Base-by-base conservation (phyloP, 64 coral and sea anemone genomes). In the Hydrozoanthus tunicans region DNA sequence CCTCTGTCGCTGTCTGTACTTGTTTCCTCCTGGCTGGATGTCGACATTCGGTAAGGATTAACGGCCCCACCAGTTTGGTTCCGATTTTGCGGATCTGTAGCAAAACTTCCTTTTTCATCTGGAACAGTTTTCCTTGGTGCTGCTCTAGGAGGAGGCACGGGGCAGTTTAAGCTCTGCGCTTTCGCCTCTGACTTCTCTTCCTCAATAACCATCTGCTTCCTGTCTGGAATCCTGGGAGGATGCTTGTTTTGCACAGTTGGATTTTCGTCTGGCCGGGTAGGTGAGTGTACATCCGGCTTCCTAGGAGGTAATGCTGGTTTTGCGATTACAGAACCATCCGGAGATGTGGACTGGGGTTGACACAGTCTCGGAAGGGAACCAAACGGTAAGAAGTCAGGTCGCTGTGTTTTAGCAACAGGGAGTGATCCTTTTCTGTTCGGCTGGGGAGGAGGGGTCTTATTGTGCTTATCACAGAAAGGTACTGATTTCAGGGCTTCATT, bases 381-480 rank as follows among this genome's bases (percentile, higher is more conserved):
- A 73, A 72, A 17, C 5, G 86, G 73, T 9, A 57, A 9, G 75
- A 81, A n/a, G 9, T 53, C 65, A 10, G 54, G 56, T 17, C 78
- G 82, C 7, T 77, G 69, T 43, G 81, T 14, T 70, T 92, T 77
- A 64, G 52, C 57, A 25, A 93, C 77, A 51, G 94, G 91, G 23
- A 85, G 17, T 11, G 94, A 93, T 15, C 80, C 56, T 93, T 93
- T 93, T 90, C 88, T 90, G 5, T 9, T 89, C 58, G 91, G 86
- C 14, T 81, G 91, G 17, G 94, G 68, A 5, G 80, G 91, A 10
- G 56, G 78, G 17, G 93, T 15, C 82, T 91, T 94, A 10, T 43
- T 64, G 6, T 79, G 43, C 15, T 93, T 94, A 70, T 76, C 56
- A 53, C 62, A 75, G 25, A 78, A 52, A 61, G 84, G 70, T 51